Percentiles rank a stretch among this genome's conserved stretches.
phyloP scores from a whole-genome alignment of 1,140 invertebrate genomes.

The Acromyrmex heyeri region DNA sequence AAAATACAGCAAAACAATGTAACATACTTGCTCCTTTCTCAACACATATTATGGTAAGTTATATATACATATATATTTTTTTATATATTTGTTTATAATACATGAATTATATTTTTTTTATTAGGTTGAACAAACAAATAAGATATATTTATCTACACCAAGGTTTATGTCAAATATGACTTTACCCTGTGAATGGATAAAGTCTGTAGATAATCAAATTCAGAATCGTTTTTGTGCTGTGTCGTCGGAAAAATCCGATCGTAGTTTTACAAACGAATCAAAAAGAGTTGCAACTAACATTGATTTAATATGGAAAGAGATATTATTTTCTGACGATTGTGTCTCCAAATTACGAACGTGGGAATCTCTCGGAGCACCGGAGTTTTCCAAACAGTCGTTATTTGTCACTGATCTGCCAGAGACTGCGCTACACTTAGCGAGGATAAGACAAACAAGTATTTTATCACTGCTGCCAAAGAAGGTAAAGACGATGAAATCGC shows the following conservation, averaged over 20 bases:
- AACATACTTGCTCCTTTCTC: constrained; percentile 17
- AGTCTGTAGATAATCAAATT: constrained; percentile 23
- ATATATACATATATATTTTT: neutral
- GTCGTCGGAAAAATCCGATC: constrained; percentile 56
- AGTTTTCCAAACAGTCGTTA: constrained; percentile 75
- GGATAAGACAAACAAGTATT: constrained; percentile 73
- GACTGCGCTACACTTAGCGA: constrained; percentile 79
- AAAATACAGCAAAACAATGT: constrained; percentile 6
- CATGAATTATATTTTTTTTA: neutral
- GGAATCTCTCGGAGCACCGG: constrained; percentile 80
- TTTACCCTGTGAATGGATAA: constrained; percentile 26
- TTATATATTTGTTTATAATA: neutral
- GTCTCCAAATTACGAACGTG: constrained; percentile 78
- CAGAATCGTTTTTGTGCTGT: constrained; percentile 44
- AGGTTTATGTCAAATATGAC: constrained; percentile 35
- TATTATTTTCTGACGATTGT: neutral
- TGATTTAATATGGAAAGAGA: constrained; percentile 39
- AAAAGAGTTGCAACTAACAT: constrained; percentile 17
- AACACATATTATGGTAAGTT: constrained; percentile 32
- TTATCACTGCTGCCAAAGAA: constrained; percentile 70
- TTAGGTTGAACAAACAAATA: constrained; percentile 48
- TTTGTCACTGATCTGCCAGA: constrained; percentile 80
- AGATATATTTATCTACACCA: constrained; percentile 58
- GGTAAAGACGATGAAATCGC: constrained; percentile 37
- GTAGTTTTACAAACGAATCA: constrained; percentile 45